These are phyloP conservation scores for Cosmorhoe ocellata DNA, from an alignment of 2,888 invertebrate species.

Conservation along the genomic window DNA sequence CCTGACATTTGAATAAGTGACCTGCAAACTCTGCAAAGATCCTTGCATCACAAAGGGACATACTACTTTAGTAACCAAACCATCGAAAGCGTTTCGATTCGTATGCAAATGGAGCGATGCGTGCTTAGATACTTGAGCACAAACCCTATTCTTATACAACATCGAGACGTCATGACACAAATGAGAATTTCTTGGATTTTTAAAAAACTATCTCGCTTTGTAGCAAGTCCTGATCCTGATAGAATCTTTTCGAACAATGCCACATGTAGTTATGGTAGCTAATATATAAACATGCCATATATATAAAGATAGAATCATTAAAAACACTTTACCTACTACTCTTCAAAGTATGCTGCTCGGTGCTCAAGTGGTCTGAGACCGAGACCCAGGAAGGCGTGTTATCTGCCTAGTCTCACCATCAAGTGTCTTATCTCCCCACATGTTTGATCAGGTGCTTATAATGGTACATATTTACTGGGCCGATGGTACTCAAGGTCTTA, in stretches of 20 bases:
- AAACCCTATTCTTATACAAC: slow-evolving; percentile 1
- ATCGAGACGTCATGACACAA: background rate
- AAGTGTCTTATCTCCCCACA: slow-evolving; percentile 78
- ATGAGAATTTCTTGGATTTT: background rate
- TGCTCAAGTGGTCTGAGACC: slow-evolving; percentile 49
- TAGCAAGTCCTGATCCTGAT: too few species aligned
- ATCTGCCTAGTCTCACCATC: slow-evolving; percentile 71
- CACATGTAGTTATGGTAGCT: too few species aligned
- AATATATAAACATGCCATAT: too few species aligned
- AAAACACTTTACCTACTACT: background rate
- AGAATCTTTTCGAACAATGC: too few species aligned
- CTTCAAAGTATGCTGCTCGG: background rate
- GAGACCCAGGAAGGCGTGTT: slow-evolving; percentile 63
- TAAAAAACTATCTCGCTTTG: too few species aligned
- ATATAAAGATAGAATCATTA: background rate
- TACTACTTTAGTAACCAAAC: slow-evolving; percentile 60
- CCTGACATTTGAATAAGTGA: slow-evolving; percentile 45
- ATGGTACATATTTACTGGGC: slow-evolving; percentile 55
- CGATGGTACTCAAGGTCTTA: slow-evolving; percentile 58
- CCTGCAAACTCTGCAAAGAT: slow-evolving; percentile 38
- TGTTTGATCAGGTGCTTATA: slow-evolving; percentile 79
- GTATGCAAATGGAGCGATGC: slow-evolving; percentile 69
- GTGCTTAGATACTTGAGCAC: slow-evolving; percentile 50
- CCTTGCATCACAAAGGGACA: slow-evolving; percentile 54
- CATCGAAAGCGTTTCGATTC: slow-evolving; percentile 65